Conservation (phyloP, 2,797 vertebrate species). For the Clarias platycephalus region DNA sequence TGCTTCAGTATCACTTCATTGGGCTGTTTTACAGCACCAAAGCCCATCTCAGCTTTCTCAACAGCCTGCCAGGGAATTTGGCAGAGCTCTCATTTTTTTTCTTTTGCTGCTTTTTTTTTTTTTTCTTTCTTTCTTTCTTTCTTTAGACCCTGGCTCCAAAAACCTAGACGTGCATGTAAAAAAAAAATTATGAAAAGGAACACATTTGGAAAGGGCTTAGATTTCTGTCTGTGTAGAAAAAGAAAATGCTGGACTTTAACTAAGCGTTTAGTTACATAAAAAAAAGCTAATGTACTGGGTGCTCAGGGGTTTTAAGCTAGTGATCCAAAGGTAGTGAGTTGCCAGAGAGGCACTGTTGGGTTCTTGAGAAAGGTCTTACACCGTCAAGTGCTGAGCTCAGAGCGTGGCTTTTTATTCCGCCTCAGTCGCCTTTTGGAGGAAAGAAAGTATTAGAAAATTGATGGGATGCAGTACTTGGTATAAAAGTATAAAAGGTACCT, state of each 20-base stretch:
- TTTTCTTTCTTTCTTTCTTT: slow-evolving; percentile 37
- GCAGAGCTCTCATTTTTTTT: slow-evolving; percentile 51
- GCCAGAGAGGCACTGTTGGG: neutral
- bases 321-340: slow-evolving; percentile 4
- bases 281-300: neutral
- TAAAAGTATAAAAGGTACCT: neutral
- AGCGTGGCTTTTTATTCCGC: neutral
- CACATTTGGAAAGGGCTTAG: slow-evolving; percentile 63
- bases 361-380: slow-evolving; percentile 15
- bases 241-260: neutral
- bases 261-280: neutral
- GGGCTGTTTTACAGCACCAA: slow-evolving; percentile 48
- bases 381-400: neutral
- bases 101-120: slow-evolving; percentile 23
- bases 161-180: slow-evolving; percentile 46
- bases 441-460: neutral
- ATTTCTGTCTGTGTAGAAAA: neutral
- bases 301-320: neutral
- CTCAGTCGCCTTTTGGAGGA: neutral
- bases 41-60: slow-evolving; percentile 55
- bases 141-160: slow-evolving; percentile 61
- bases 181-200: slow-evolving; percentile 65
- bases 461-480: neutral
- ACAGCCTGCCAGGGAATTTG: slow-evolving; percentile 60
- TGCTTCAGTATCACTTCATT: slow-evolving; percentile 63